Conservation (phyloP, 2,888 invertebrate species). For the Drosophila rellima region DNA sequence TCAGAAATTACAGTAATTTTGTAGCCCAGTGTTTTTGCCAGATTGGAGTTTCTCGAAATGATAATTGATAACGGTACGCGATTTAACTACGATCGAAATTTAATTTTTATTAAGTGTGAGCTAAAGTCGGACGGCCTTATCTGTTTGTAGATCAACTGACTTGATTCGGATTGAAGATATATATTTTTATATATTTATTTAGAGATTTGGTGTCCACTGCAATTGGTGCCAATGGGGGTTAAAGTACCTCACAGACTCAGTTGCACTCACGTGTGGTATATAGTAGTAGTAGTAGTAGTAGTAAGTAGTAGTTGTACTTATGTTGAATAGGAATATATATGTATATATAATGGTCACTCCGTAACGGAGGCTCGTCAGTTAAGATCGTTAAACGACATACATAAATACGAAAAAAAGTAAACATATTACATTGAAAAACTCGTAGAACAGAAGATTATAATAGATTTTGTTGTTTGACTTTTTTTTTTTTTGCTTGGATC, state of each 20-base stretch:
- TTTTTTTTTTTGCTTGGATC: conserved; percentile 29
- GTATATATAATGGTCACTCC: conserved; percentile 27
- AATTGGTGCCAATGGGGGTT: conserved; percentile 25
- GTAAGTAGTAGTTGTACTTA: conserved; percentile 23
- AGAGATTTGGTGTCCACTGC: conserved; percentile 16
- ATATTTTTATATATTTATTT: conserved; percentile 1
- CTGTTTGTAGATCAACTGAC: conserved; percentile 23
- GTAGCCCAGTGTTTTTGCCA: conserved; percentile 50
- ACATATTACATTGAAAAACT: conserved; percentile 67
- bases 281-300: conserved; percentile 24
- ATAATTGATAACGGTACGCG: conserved; percentile 48
- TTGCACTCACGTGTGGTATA: conserved; percentile 40
- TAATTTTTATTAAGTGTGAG: conserved; percentile 13
- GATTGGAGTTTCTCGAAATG: conserved; percentile 59
- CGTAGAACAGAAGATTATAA: conserved; percentile 60
- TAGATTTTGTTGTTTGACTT: conserved; percentile 1
- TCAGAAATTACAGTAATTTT: conserved; percentile 66
- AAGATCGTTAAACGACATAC: conserved; percentile 51
- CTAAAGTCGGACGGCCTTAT: conserved; percentile 44
- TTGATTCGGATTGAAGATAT: conserved; percentile 10
- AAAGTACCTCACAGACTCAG: conserved; percentile 34
- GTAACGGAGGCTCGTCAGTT: conserved; percentile 43
- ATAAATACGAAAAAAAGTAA: conserved; percentile 53
- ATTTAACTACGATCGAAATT: conserved; percentile 16
- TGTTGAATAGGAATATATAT: conserved; percentile 46